phyloP scores from a whole-genome alignment of 2,113 vertebrate species.

The Cryptomyrus ogoouensis region DNA sequence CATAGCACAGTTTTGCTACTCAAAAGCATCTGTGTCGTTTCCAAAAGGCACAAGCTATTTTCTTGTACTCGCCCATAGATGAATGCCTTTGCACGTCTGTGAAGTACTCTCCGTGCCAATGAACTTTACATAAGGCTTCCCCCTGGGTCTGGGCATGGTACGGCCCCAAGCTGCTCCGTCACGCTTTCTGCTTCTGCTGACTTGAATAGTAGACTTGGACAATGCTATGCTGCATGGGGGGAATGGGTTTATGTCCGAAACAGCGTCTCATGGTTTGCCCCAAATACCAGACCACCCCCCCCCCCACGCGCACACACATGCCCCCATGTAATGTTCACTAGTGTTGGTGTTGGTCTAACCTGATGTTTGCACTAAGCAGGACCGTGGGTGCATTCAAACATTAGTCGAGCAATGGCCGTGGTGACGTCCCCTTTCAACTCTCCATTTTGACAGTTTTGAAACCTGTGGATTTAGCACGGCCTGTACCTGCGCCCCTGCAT shows the following conservation, averaged over 20 bases:
- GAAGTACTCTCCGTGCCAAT: background rate
- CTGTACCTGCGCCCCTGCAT: background rate
- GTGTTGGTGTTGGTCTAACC: background rate
- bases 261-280: background rate
- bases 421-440: background rate
- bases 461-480: background rate
- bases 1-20: background rate
- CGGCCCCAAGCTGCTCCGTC: background rate
- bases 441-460: background rate
- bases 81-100: background rate
- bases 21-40: background rate
- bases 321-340: background rate
- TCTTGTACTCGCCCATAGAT: background rate
- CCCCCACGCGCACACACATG: background rate
- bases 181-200: background rate
- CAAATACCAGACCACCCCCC: background rate
- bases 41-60: background rate
- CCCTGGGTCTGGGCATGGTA: background rate
- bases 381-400: background rate
- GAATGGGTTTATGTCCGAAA: background rate
- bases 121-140: background rate
- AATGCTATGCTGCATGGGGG: background rate
- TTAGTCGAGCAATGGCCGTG: background rate
- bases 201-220: conserved; percentile 9
- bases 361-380: background rate